Evolutionary conservation across 2,888 invertebrate genomes (phyloP), one percentile per base, ranked within the genome.

Genomic region (Leptodirus hochenwartii): DNA sequence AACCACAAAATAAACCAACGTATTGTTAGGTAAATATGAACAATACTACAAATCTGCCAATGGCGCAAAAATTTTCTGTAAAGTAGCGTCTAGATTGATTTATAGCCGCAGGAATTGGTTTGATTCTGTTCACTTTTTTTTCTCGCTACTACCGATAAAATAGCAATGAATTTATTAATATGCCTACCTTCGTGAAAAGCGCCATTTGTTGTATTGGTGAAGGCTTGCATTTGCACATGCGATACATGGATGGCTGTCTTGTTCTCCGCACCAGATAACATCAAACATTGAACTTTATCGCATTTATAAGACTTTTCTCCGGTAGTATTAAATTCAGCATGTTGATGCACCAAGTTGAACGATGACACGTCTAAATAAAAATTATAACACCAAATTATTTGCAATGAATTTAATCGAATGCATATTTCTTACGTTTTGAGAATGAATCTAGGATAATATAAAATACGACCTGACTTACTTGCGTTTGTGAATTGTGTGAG

Each of bases 221-320:
- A 85, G 3, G 81, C 81, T 55, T 84, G 72, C 43, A 76, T 62
- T 47, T 80, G 80, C 25, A 82, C 56, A 34, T 66, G 56, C 13
- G 65, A 61, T 8, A 81, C 45, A 12, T 59, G 61, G 15, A 80
- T 46, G n/a, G 44, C 38, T 2, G 47, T 45, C 9, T 45, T 39
- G 30, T 43, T 50, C 5, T 43, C 24, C 17, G 42, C 45, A 2
- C 51, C 45, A 5, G 61, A 63, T 44, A 77, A 53, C 46, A 66
- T 63, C 17, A 78, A 49, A 9, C 46, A 51, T 38, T 74, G 69
- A 29, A 62, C 47, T 29, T 66, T 61, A 16, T 59, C 50, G 56
- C 82, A 84, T 42, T 72, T 70, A 56, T 81, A 84, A 1, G 84
- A 84, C 42, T 71, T 69, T 23, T 60, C 56, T 20, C 69, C 41